A percentile compares a stretch with the other conserved stretches of the same genome.
Evolutionary conservation across 2,888 invertebrate species (phyloP).

Genomic region (Encarsia formosa): DNA sequence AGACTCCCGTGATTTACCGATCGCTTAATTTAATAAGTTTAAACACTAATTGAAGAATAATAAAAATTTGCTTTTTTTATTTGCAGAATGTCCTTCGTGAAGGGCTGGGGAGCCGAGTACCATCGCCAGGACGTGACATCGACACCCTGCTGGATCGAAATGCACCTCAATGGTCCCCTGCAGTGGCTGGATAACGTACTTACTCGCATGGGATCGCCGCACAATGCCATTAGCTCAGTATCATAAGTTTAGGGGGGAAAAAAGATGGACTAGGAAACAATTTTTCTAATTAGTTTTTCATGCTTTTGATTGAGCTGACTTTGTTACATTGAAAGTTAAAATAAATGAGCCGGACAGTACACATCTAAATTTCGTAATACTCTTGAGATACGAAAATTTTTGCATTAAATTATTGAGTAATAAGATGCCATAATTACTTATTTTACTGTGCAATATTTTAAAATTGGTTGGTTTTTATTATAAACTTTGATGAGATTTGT

Average conservation of each 20-base stretch:
- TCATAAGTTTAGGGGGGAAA: conserved; percentile 64
- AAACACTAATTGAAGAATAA: no score
- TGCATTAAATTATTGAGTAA: no score
- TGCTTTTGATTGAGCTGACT: no score
- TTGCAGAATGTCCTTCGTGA: conserved; percentile 92
- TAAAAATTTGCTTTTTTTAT: no score
- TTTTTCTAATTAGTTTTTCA: no score
- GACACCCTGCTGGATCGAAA: conserved; percentile 99
- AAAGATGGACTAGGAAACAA: no score
- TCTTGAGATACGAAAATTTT: conserved; percentile 6
- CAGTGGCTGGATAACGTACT: conserved; percentile 98
- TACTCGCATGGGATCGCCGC: conserved; percentile 97
- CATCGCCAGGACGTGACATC: conserved; percentile 98
- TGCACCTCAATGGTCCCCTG: conserved; percentile 94
- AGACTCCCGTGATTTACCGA: no score
- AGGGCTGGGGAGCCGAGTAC: conserved; percentile 99
- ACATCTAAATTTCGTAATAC: conserved; percentile 11
- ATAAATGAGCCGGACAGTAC: no score
- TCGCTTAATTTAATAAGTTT: no score
- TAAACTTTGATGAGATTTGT: conserved; percentile 10
- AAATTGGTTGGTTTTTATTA: conserved; percentile 15
- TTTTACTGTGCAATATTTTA: conserved; percentile 1
- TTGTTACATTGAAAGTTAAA: no score
- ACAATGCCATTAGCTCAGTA: conserved; percentile 93
- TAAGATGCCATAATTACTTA: no score